Base-by-base conservation (phyloP, 2,797 vertebrate species). In the Pangasius djambal region DNA sequence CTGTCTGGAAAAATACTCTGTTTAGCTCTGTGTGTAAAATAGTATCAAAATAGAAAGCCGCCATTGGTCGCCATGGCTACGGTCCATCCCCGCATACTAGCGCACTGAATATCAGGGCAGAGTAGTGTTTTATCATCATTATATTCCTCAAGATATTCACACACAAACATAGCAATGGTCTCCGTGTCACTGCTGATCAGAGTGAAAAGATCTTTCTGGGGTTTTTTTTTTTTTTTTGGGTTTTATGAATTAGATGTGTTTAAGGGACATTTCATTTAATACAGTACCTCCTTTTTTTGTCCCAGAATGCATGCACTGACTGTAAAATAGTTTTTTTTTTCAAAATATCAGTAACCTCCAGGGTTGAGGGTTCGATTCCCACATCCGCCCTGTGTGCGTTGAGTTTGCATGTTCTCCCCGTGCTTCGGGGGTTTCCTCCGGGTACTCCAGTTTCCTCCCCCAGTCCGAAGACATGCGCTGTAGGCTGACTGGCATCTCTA, bases 21-120 rank as follows among this genome's bases (percentile, higher is more conserved):
- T 34, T 20, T 79, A n/a, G 10, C 18, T 25, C 55, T 63, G 57
- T 16, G 15, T 12, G 3, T 61, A 22, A 83, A 63, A 18, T 44
- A 63, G 22, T 83, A 63, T 83, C 81, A 63, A 83, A 83, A 83
- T 63, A 83, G 81, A 83, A 83, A 63, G 37, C 81, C 7, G 79
- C 79, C 37, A 18, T 83, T 83, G 81, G 81, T 83, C 81, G 25
- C 81, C 81, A 83, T 83, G 37, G 59, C 25, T 48, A 65, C 81
- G 22, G 18, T 74, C 50, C 22, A n/a, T 37, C n/a, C 5, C 50
- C 44, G 48, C 88, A 85, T 78, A 40, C 13, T 69, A 50, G 3
- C 28, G 1, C 83, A 16, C 52, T 40, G 59, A 86, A 59, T 74
- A 1, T 6, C 44, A 57, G 7, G 15, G 2, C 81, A 15, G 31